These are phyloP conservation scores for Druceiella hillmani DNA, from an alignment of 2,888 invertebrate genomes.

Conservation along the genomic window DNA sequence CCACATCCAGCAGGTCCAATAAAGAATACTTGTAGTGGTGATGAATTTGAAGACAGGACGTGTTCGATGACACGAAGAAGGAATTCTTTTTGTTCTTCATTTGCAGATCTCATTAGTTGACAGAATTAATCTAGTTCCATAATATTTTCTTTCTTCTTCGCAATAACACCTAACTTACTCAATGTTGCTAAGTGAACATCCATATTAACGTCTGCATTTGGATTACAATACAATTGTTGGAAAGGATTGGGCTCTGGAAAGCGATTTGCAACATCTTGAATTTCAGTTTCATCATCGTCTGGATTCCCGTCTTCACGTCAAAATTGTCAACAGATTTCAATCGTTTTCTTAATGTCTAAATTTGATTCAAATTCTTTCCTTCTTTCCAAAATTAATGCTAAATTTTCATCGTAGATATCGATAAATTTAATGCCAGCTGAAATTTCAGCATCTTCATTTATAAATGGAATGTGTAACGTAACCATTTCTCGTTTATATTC, in stretches of 20 bases:
- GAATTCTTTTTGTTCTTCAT: slow-evolving; percentile 4
- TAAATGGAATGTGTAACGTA: slow-evolving; percentile 30
- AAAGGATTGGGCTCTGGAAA: too few relatives aligned
- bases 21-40: slow-evolving; percentile 23
- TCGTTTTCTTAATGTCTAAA: slow-evolving; percentile 28
- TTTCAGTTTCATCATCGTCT: too few relatives aligned
- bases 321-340: slow-evolving; percentile 20
- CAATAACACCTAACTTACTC: too few relatives aligned
- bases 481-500: slow-evolving; percentile 32
- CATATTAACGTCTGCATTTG: too few relatives aligned
- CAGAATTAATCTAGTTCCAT: too few relatives aligned
- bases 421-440: slow-evolving; percentile 29
- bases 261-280: too few relatives aligned
- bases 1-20: slow-evolving; percentile 28
- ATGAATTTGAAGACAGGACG: too few relatives aligned
- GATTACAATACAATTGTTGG: too few relatives aligned
- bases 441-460: slow-evolving; percentile 31
- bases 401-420: slow-evolving; percentile 29
- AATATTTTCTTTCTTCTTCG: too few relatives aligned
- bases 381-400: slow-evolving; percentile 25
- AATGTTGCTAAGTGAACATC: too few relatives aligned
- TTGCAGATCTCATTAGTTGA: slow-evolving; percentile 10
- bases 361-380: slow-evolving; percentile 30
- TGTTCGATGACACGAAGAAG: too few relatives aligned
- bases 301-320: slow-evolving; percentile 16